Conservation (phyloP, 2,888 invertebrate species). For the Pachycephus smyrnensis region DNA sequence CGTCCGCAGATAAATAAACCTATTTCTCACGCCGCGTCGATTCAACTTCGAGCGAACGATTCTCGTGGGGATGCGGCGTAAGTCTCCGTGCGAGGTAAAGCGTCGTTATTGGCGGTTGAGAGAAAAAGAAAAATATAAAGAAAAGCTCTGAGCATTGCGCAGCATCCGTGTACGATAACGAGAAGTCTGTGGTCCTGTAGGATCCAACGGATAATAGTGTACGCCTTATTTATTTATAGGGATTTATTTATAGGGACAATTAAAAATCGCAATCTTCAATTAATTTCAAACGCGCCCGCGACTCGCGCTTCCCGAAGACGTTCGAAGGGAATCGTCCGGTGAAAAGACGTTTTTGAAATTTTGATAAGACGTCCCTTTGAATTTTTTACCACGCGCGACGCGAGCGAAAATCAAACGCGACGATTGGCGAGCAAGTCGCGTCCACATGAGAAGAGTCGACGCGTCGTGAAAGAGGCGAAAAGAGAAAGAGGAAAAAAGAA, state of each 20-base stretch:
- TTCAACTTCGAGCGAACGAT: not conserved
- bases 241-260: too few relatives aligned
- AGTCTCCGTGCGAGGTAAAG: not conserved
- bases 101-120: too few relatives aligned
- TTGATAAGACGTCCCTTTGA: too few relatives aligned
- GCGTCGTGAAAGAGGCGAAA: not conserved
- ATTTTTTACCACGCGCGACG: not conserved
- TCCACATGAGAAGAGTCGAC: not conserved
- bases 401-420: conserved; percentile 8
- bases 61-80: not conserved
- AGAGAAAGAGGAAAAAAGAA: conserved; percentile 15
- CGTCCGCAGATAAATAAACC: not conserved
- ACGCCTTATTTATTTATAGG: too few relatives aligned
- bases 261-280: too few relatives aligned
- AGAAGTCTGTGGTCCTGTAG: too few relatives aligned
- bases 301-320: not conserved
- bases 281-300: too few relatives aligned
- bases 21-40: not conserved
- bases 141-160: too few relatives aligned
- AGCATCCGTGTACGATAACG: too few relatives aligned
- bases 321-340: not conserved
- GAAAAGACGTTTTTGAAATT: too few relatives aligned
- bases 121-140: too few relatives aligned
- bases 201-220: too few relatives aligned
- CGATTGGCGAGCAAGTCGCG: conserved; percentile 10